Evolutionary conservation across 1,140 invertebrate genomes (phyloP).

Genomic region (Leucophenga varia): DNA sequence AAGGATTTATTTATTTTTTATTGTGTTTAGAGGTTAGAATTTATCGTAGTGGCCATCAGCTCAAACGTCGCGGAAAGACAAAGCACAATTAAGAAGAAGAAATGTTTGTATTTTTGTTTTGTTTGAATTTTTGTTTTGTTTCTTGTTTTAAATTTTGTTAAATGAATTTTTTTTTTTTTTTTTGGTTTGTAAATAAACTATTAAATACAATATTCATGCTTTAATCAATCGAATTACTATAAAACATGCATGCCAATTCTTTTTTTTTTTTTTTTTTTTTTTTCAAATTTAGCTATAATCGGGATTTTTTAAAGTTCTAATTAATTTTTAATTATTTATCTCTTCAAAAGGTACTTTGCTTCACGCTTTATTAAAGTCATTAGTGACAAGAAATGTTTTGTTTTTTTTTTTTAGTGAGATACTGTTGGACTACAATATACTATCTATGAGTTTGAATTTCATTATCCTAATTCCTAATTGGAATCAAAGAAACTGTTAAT

Average conservation of each 20-base stretch:
- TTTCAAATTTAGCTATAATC: conserved; percentile 16
- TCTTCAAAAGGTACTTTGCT: conserved; percentile 44
- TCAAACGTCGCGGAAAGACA: conserved; percentile 58
- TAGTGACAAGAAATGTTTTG: too few species aligned
- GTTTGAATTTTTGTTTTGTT: conserved; percentile 32
- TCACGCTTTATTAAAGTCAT: too few species aligned
- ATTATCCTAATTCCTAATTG: too few species aligned
- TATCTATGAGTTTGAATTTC: too few species aligned
- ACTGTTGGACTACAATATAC: too few species aligned
- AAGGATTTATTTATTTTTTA: conserved; percentile 21
- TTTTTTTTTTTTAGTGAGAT: too few species aligned
- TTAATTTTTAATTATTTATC: conserved; percentile 17
- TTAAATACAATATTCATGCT: conserved; percentile 15
- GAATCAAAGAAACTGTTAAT: too few species aligned
- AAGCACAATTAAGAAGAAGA: conserved; percentile 56
- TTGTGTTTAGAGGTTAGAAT: conserved; percentile 43
- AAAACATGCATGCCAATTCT: conserved; percentile 26
- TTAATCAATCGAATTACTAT: not conserved
- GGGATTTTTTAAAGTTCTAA: conserved; percentile 10
- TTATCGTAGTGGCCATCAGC: conserved; percentile 57
- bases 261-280: conserved; percentile 12
- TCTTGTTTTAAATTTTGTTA: conserved; percentile 24
- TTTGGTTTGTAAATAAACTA: conserved; percentile 16
- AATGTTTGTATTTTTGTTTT: conserved; percentile 33
- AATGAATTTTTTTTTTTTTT: conserved; percentile 11